Base-by-base conservation (phyloP, 2,888 invertebrate species). In the Euplagia quadripunctaria region DNA sequence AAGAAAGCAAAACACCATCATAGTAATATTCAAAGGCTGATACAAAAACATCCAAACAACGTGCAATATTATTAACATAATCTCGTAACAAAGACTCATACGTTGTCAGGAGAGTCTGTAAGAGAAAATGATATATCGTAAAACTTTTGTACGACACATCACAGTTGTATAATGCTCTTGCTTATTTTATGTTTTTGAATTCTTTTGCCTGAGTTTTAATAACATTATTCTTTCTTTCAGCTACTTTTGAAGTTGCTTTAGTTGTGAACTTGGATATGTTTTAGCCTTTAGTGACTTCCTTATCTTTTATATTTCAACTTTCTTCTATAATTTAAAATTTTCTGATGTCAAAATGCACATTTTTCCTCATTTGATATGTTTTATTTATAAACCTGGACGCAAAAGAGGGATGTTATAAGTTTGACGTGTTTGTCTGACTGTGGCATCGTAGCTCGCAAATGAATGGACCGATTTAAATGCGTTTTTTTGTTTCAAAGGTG, bases 131-230 rank as follows among this genome's bases (percentile, higher is more conserved):
- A 85, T 85, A 81, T 81, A 83, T 83, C 75, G 73, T 77, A 83
- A 83, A 83, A 83, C 83, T 83, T 83, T 67, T 77, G 72, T 76
- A 81, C 76, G 81, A 85, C 81, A 82, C 81, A 85, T 85, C 85
- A 79, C 76, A 68, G 76, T 70, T 73, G 84, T 83, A 81, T 83
- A 83, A 83, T 83, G 71, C 73, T 43, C 72, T 74, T 69, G 76
- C 64, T 82, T 78, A 83, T 83, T 85, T 83, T 79, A 71, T 85
- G 79, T 79, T 78, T 83, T 82, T 85, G 81, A 79, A 85, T 83
- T 85, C 75, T 83, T 76, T 72, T 70, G 73, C 43, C 71, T 80
- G 75, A 83, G 81, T 83, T 82, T 85, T 83, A 85, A 83, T 83
- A 55, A 85, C 52, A 79, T 76, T 75, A 68, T 75, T 73, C 71